phyloP scores from a whole-genome alignment of 2,797 vertebrate species.

The Aphelocoma californica region DNA sequence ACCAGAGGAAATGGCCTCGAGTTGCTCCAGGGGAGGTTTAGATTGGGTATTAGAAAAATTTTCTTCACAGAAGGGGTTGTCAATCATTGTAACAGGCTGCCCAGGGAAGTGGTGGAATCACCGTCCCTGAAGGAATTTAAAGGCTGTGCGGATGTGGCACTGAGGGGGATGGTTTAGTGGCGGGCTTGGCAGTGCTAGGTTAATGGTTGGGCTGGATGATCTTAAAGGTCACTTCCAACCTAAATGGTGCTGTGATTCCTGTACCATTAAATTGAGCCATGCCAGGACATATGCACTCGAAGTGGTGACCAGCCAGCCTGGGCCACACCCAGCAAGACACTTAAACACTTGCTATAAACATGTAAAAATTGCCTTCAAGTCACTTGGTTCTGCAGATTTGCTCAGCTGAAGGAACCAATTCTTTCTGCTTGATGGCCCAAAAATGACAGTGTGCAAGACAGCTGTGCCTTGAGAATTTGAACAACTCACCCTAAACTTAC shows the following conservation, averaged over 20 bases:
- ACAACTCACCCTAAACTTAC: not conserved
- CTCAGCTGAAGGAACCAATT: not conserved
- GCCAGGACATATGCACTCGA: not conserved
- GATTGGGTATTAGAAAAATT: no score
- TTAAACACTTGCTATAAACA: not conserved
- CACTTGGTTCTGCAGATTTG: not conserved
- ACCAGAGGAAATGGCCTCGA: not conserved
- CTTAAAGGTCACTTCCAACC: not conserved
- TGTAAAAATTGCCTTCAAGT: not conserved
- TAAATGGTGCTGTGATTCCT: not conserved
- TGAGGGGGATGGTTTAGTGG: not conserved
- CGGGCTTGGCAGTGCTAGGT: not conserved
- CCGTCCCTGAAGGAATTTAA: not conserved
- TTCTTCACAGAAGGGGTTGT: not conserved
- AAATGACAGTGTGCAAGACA: not conserved
- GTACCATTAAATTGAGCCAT: not conserved
- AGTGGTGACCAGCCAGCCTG: not conserved
- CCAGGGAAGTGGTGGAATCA: no score
- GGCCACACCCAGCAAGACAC: not conserved
- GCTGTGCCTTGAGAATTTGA: not conserved
- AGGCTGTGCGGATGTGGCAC: not conserved
- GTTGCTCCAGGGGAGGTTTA: not conserved
- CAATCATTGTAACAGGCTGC: not conserved
- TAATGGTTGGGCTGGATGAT: accelerated
- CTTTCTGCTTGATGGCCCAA: not conserved